phyloP scores from a whole-genome alignment of 2,797 vertebrate genomes.

The Salmo trutta region DNA sequence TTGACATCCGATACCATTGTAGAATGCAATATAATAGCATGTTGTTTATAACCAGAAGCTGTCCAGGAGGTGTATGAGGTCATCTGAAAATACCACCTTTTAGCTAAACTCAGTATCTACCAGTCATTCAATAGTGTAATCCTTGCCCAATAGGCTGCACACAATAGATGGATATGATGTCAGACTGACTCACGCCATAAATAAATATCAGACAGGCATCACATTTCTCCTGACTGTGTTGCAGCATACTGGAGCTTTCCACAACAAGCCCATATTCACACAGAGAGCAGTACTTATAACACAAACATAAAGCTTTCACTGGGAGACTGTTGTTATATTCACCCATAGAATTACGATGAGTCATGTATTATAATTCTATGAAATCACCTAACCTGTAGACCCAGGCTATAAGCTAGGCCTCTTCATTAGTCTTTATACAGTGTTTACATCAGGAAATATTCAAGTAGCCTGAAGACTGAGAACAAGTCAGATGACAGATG shows the following conservation, averaged over 20 bases:
- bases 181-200: slow-evolving; percentile 23
- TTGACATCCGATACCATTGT: neutral
- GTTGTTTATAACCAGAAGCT: neutral
- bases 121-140: neutral
- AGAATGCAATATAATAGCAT: neutral
- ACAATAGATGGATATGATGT: slow-evolving; percentile 8
- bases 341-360: neutral
- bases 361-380: neutral
- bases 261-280: slow-evolving; percentile 1
- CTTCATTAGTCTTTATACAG: neutral
- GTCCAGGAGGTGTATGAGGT: neutral
- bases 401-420: neutral
- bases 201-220: slow-evolving; percentile 41
- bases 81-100: neutral
- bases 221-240: slow-evolving; percentile 31
- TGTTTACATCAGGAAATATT: neutral
- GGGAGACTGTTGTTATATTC: neutral
- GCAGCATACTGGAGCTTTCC: neutral
- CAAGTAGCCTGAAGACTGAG: neutral
- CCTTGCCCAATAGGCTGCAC: neutral
- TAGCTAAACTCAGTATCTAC: neutral
- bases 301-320: neutral
- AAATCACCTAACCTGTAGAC: neutral
- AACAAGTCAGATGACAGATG: neutral
- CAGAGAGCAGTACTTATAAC: neutral